Evolutionary conservation across 1,140 invertebrate species (phyloP), one percentile per base, ranked within the genome.

Genomic region (Chelonus insularis): DNA sequence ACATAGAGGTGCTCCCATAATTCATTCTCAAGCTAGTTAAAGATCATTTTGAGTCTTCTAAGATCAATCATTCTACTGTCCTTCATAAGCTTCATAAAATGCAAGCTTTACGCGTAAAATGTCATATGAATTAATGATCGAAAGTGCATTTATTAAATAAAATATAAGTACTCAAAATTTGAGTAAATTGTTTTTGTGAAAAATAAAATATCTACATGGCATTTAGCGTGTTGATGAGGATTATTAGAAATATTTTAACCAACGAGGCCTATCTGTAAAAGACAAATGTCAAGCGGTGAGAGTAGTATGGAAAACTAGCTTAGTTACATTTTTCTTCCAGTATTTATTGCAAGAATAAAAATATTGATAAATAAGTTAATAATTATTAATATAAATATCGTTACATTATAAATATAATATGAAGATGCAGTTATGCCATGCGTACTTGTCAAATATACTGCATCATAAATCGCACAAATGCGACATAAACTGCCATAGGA

Each of bases 1-100:
- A 34, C 83, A 84, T 65, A 80, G 84, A 65, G 83, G 83, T 58
- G 83, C 80, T 48, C 84, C 84, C 34, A 75, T 84, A 20, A 84
- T 85, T 64, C 83, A 85, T 57, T 79, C 77, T 3, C 81, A 82
- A 68, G 80, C 80, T 64, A 82, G 82, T 78, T 83, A 83, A 77
- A 71, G 20, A 16, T 18, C 37, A 55, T 4, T 16, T 37, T 12
- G n/a, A 8, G 36, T 9, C 18, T 8, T 12, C 11, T 52, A 7
- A 9, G 14, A 7, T 3, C 16, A 25, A 11, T 50, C 29, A 23
- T 50, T 12, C 47, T 12, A 23, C 29, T 52, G 37, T n/a, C n/a
- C n/a, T n/a, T n/a, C n/a, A n/a, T n/a, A n/a, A n/a, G n/a, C n/a
- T n/a, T n/a, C n/a, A n/a, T n/a, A n/a, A n/a, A n/a, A n/a, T n/a